Percentiles rank a stretch among this genome's conserved stretches.
Conservation (phyloP, 2,888 invertebrate genomes). For the Tipula lateralis region DNA sequence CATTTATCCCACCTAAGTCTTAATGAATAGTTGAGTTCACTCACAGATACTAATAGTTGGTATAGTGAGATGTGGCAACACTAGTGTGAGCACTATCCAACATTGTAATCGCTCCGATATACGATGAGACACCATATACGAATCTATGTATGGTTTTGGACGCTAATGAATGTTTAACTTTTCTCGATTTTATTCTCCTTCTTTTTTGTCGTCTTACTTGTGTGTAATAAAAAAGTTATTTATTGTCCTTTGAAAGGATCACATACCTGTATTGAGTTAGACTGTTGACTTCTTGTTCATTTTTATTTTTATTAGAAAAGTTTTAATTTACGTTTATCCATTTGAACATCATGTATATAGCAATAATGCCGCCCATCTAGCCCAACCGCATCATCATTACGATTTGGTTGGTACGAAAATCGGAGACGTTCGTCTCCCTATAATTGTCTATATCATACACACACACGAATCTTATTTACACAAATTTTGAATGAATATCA, state of each 20-base stretch:
- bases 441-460: neutral
- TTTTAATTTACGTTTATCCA: neutral
- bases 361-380: neutral
- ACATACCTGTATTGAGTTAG: neutral
- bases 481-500: neutral
- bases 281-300: neutral
- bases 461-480: neutral
- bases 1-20: neutral
- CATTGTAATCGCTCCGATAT: neutral
- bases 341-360: neutral
- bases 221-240: constrained; percentile 15
- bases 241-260: neutral
- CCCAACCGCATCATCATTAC: neutral
- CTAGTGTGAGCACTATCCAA: too few species aligned
- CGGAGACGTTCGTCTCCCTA: neutral
- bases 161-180: neutral
- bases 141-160: neutral
- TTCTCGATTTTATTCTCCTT: neutral
- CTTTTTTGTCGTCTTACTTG: neutral
- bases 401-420: neutral
- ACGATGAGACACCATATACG: neutral
- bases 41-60: too few species aligned
- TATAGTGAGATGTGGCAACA: too few species aligned
- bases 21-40: neutral
- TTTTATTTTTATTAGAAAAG: neutral